phyloP scores from a whole-genome alignment of 2,113 vertebrate genomes.

The Pachypanchax playfairii region DNA sequence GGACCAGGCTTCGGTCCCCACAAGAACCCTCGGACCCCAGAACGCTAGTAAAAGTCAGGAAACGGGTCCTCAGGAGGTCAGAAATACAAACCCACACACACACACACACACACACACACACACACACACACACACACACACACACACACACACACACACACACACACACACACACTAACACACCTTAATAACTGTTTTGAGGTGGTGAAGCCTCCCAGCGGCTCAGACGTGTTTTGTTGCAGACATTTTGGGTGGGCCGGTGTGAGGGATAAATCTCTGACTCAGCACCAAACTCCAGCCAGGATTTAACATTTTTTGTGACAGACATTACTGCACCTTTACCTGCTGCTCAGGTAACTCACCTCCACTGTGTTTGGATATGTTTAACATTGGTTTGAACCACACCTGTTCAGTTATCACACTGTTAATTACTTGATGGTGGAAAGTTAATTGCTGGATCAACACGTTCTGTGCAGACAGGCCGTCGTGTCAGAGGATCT shows the following conservation, averaged over 20 bases:
- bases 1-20: too few relatives aligned
- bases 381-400: background rate
- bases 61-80: too few relatives aligned
- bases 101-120: too few relatives aligned
- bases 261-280: slow-evolving; percentile 26
- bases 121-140: too few relatives aligned
- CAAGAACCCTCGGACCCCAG: too few relatives aligned
- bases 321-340: slow-evolving; percentile 33
- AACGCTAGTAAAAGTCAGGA: too few relatives aligned
- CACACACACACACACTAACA: background rate
- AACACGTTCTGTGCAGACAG: too few relatives aligned
- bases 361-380: background rate
- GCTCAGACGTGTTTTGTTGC: slow-evolving; percentile 22
- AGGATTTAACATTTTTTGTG: slow-evolving; percentile 14
- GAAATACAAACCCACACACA: too few relatives aligned
- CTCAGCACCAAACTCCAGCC: slow-evolving; percentile 29
- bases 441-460: too few relatives aligned
- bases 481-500: too few relatives aligned
- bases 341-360: slow-evolving; percentile 44
- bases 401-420: background rate
- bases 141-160: too few relatives aligned
- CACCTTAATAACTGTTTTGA: slow-evolving; percentile 11
- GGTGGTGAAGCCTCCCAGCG: background rate
- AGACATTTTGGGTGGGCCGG: slow-evolving; percentile 30
- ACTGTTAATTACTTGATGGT: too few relatives aligned